Conservation (phyloP, 2,797 vertebrate species). For the Meda fulgida region DNA sequence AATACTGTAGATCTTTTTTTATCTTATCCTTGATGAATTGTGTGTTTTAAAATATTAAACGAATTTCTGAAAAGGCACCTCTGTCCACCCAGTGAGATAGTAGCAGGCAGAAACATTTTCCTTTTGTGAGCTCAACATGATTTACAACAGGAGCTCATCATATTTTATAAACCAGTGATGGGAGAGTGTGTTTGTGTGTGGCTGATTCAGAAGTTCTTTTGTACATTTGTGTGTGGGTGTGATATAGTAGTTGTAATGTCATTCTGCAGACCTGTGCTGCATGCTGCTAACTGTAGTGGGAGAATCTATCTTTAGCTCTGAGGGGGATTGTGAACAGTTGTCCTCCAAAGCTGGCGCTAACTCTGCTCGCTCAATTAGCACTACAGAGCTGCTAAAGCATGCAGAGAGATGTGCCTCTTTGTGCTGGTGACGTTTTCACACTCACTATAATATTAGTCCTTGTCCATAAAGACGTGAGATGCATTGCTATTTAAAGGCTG, state of each 20-base stretch:
- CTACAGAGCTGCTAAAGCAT: conserved; percentile 44
- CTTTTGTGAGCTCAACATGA: not conserved
- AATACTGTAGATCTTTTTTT: not conserved
- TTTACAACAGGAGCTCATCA: not conserved
- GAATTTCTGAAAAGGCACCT: not conserved
- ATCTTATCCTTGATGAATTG: not conserved
- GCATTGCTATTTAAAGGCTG: not conserved
- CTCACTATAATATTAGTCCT: not conserved
- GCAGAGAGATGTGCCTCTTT: conserved; percentile 35
- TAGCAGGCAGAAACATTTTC: not conserved
- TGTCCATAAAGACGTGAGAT: not conserved
- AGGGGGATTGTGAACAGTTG: conserved; percentile 47
- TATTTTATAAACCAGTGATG: conserved; percentile 12
- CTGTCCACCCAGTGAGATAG: not conserved
- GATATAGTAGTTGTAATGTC: conserved; percentile 48
- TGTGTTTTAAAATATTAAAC: not conserved
- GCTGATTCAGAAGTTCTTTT: conserved; percentile 14
- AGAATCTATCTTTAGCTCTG: conserved; percentile 43
- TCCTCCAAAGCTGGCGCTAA: conserved; percentile 23
- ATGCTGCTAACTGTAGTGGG: conserved; percentile 27
- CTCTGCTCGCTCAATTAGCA: conserved; percentile 40
- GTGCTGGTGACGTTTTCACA: conserved; percentile 24
- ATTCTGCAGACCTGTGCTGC: conserved; percentile 31
- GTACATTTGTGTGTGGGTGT: conserved; percentile 28
- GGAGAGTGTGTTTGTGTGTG: not conserved